Conservation (phyloP, 2,797 vertebrate genomes). For the Hephaestus fuliginosus region DNA sequence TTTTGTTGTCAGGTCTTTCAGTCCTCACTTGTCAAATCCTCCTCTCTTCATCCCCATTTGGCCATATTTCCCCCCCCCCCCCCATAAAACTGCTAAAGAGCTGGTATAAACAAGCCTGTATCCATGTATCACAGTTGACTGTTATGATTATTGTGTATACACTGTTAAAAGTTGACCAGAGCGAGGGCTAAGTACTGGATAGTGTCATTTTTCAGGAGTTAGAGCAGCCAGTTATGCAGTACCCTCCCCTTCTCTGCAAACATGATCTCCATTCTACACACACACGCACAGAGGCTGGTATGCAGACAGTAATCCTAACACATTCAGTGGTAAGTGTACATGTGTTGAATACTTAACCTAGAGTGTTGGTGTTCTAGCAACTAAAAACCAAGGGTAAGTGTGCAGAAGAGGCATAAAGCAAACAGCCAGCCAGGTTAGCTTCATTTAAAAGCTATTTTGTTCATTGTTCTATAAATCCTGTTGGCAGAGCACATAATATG, state of each 20-base stretch:
- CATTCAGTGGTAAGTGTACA: constrained; percentile 32
- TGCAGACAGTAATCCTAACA: constrained; percentile 63
- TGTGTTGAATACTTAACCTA: constrained; percentile 40
- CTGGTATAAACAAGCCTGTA: not conserved
- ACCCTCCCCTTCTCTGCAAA: constrained; percentile 41
- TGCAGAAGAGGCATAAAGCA: constrained; percentile 5
- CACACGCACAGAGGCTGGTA: constrained; percentile 52
- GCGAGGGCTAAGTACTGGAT: constrained; percentile 11
- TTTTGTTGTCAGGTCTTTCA: not conserved
- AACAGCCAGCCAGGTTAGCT: not conserved
- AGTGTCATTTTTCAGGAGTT: constrained; percentile 17
- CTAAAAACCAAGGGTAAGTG: constrained; percentile 25
- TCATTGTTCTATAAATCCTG: not conserved
- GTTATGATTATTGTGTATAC: not conserved
- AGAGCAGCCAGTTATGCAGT: constrained; percentile 25
- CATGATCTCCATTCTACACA: constrained; percentile 49
- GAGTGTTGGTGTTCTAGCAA: constrained; percentile 29
- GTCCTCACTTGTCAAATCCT: not conserved
- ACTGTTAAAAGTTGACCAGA: constrained; percentile 15
- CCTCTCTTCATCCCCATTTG: not conserved
- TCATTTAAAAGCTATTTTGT: not conserved
- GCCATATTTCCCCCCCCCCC: too few species aligned
- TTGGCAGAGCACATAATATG: not conserved
- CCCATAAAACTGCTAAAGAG: not conserved
- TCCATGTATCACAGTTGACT: not conserved